Evolutionary conservation across 2,113 vertebrate genomes (phyloP).

Genomic region (Dicentrarchus labrax): DNA sequence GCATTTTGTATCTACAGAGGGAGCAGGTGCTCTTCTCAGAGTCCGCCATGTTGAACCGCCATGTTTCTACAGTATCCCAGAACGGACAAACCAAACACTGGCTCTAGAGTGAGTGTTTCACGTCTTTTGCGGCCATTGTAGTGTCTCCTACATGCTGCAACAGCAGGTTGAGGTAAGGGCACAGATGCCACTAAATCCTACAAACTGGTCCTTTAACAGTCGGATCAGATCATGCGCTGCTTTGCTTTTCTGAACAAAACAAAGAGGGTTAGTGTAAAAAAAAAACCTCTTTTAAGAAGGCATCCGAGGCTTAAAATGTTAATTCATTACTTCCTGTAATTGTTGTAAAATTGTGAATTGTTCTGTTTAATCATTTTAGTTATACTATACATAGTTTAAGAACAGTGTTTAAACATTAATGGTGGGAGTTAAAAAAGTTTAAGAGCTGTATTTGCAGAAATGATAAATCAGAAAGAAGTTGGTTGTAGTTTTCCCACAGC

Average conservation of each 20-base stretch:
- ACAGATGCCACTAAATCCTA: no score
- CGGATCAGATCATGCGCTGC: not conserved
- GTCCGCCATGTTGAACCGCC: no score
- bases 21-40: no score
- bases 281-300: not conserved
- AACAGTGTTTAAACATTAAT: slow-evolving; percentile 26
- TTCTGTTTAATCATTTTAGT: not conserved
- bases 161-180: no score
- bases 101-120: no score
- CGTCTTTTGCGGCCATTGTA: no score
- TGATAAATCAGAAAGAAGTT: slow-evolving; percentile 25
- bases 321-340: not conserved
- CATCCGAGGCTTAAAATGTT: not conserved
- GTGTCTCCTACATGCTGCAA: no score
- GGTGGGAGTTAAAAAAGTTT: not conserved
- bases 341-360: no score
- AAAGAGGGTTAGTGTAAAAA: not conserved
- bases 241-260: not conserved
- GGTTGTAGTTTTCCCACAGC: slow-evolving; percentile 9
- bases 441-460: slow-evolving; percentile 9
- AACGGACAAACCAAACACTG: no score
- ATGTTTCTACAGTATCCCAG: no score
- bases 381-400: not conserved
- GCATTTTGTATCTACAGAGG: no score
- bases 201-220: no score